These are phyloP conservation scores for Cheilinus undulatus DNA, from an alignment of 2,113 vertebrate species.

Conservation along the genomic window DNA sequence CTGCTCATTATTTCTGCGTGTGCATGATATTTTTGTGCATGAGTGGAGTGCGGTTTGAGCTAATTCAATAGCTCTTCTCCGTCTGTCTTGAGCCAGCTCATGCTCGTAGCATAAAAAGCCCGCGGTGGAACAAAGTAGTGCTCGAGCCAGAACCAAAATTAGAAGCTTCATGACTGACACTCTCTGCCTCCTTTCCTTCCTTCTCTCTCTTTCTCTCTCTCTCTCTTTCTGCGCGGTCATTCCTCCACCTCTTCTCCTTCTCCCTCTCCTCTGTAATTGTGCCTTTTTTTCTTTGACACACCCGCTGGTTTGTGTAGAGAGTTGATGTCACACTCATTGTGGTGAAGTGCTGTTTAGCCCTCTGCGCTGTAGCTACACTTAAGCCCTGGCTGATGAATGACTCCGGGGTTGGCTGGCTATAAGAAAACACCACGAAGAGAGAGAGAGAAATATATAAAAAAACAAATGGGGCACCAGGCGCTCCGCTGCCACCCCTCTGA, in stretches of 20 bases:
- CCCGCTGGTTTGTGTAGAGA: conserved; percentile 76
- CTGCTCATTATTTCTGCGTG: conserved; percentile 16
- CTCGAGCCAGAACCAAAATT: conserved; percentile 67
- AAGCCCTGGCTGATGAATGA: conserved; percentile 65
- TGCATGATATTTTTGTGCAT: conserved; percentile 9
- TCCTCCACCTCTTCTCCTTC: conserved; percentile 49
- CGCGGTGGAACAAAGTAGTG: conserved; percentile 45
- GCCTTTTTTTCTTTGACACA: conserved; percentile 73
- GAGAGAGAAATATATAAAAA: not conserved
- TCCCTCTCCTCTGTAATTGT: conserved; percentile 76
- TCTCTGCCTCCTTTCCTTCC: not conserved
- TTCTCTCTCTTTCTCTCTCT: not conserved
- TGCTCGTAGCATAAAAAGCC: conserved; percentile 49
- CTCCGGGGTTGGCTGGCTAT: conserved; percentile 48
- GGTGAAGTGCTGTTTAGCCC: conserved; percentile 64
- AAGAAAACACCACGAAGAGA: conserved; percentile 59
- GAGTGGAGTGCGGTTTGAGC: conserved; percentile 27
- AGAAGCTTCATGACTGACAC: conserved; percentile 61
- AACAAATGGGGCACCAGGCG: conserved; percentile 61
- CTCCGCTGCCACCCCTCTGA: conserved; percentile 36
- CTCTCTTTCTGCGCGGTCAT: conserved; percentile 5
- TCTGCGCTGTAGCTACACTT: conserved; percentile 48
- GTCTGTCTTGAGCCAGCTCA: conserved; percentile 40
- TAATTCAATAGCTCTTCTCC: conserved; percentile 50
- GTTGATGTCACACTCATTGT: conserved; percentile 68